phyloP scores from a whole-genome alignment of 2,797 vertebrate genomes.

The Aldrovandia affinis region DNA sequence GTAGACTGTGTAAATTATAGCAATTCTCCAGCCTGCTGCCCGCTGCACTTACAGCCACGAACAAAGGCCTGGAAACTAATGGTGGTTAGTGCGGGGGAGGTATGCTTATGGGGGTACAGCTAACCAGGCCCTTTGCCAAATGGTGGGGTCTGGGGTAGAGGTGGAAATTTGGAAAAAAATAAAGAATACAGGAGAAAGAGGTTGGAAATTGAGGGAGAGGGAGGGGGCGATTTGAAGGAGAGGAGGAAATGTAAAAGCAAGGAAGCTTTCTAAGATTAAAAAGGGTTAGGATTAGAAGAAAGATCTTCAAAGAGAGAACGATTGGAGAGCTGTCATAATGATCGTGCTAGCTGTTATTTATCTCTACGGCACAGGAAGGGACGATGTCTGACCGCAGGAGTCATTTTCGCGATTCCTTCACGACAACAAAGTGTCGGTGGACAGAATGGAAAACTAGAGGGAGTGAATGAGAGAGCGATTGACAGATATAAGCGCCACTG shows the following conservation, averaged over 20 bases:
- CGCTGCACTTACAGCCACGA: slow-evolving; percentile 13
- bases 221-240: slow-evolving; percentile 41
- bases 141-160: not conserved
- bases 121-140: slow-evolving; percentile 1
- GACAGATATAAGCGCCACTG: too few species aligned
- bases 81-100: slow-evolving; percentile 19
- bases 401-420: not conserved
- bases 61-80: slow-evolving; percentile 30
- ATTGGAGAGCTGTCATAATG: not conserved
- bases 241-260: slow-evolving; percentile 21
- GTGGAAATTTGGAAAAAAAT: not conserved
- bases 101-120: not conserved
- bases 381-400: too few species aligned
- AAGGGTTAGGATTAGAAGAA: not conserved
- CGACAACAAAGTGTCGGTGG: not conserved
- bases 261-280: not conserved
- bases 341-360: not conserved
- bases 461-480: not conserved
- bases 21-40: slow-evolving; percentile 29
- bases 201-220: not conserved
- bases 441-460: not conserved
- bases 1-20: slow-evolving; percentile 36
- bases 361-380: not conserved
- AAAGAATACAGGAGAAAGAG: not conserved
- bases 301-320: not conserved